Conservation (phyloP, 2,113 vertebrate genomes). For the Murina feae region DNA sequence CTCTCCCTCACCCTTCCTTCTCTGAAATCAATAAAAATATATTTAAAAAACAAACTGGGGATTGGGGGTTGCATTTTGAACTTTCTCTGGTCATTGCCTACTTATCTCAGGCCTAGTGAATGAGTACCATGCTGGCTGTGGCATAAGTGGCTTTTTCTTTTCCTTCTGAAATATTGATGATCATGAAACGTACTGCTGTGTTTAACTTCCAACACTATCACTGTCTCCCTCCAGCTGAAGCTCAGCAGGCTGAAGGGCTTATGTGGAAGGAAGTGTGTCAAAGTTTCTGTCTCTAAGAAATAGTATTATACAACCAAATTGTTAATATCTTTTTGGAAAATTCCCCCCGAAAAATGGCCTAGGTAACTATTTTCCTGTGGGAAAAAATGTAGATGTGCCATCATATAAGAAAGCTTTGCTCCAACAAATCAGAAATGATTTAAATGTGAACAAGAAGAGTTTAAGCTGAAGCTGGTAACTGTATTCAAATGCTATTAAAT, state of each 20-base stretch:
- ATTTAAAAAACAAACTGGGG: too few species aligned
- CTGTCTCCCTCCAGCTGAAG: background rate
- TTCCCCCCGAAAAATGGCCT: background rate
- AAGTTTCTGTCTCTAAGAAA: background rate
- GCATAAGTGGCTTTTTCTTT: background rate
- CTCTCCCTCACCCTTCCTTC: too few species aligned
- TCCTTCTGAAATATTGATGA: conserved; percentile 21
- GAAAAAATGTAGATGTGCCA: background rate
- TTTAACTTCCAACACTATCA: background rate
- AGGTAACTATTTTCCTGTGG: background rate
- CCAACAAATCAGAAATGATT: background rate
- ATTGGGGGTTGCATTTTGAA: background rate
- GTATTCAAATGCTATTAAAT: background rate
- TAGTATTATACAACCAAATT: background rate
- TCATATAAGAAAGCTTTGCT: background rate
- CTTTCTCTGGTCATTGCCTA: background rate
- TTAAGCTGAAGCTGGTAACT: background rate
- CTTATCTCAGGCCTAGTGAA: background rate
- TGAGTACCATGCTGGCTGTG: background rate
- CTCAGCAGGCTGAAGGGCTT: background rate
- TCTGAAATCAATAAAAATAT: too few species aligned
- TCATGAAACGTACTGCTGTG: background rate
- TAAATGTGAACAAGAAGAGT: background rate
- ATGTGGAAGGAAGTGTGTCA: background rate
- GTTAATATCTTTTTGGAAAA: background rate